phyloP scores from a whole-genome alignment of 2,113 vertebrate genomes.

The Panthera leo region DNA sequence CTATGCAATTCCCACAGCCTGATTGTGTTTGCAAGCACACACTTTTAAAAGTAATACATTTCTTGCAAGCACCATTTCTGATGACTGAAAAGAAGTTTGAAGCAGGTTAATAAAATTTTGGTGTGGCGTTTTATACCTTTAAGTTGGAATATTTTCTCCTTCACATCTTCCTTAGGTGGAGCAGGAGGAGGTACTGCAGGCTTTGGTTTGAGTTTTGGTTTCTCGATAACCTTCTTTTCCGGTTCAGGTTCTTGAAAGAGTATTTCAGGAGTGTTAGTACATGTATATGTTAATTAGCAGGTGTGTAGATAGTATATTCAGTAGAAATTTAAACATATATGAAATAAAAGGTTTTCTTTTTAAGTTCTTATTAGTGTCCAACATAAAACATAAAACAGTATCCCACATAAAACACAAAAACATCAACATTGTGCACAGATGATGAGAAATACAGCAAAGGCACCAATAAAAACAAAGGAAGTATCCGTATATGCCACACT shows the following conservation, averaged over 20 bases:
- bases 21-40: conserved; percentile 44
- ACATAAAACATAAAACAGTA: conserved; percentile 38
- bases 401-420: conserved; percentile 58
- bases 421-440: conserved; percentile 18
- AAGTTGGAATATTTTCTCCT: conserved; percentile 84
- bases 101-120: conserved; percentile 60
- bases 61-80: conserved; percentile 62
- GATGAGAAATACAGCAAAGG: neutral
- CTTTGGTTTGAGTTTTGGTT: conserved; percentile 85
- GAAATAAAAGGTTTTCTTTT: conserved; percentile 1
- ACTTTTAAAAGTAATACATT: conserved; percentile 45
- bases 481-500: neutral
- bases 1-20: neutral
- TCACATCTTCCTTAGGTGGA: conserved; percentile 85
- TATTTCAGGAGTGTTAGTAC: conserved; percentile 80
- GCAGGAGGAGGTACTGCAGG: conserved; percentile 77
- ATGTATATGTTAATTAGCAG: neutral
- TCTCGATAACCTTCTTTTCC: conserved; percentile 87
- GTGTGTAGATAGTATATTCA: neutral
- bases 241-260: conserved; percentile 87
- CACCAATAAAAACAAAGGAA: conserved; percentile 5
- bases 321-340: neutral
- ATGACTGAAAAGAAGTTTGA: neutral
- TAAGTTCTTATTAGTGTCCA: neutral
- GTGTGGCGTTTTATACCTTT: conserved; percentile 85